These are phyloP conservation scores for Pyrgilauda ruficollis DNA, from an alignment of 2,113 vertebrate genomes.

Conservation along the genomic window DNA sequence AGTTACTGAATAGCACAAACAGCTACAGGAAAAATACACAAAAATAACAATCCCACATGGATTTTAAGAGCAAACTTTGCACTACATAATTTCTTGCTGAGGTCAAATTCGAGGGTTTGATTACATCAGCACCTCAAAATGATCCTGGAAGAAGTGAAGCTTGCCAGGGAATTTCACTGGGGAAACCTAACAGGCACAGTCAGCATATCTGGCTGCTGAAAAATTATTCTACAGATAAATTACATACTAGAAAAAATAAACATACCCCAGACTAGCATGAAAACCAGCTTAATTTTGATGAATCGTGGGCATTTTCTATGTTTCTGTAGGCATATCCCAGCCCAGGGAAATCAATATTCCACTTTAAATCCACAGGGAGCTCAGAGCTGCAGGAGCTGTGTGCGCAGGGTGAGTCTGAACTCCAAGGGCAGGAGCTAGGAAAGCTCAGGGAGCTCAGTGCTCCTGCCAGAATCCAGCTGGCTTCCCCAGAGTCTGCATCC, in stretches of 20 bases:
- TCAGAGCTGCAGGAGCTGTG: background rate
- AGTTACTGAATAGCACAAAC: background rate
- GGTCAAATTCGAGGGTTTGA: background rate
- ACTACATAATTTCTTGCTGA: background rate
- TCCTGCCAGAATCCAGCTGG: background rate
- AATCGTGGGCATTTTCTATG: background rate
- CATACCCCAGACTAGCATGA: background rate
- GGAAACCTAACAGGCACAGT: background rate
- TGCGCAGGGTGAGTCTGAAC: background rate
- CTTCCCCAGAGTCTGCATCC: fast-evolving
- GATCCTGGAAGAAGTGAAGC: background rate
- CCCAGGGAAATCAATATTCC: background rate
- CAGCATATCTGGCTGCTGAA: slow-evolving; percentile 23
- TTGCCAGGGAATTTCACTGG: slow-evolving; percentile 23
- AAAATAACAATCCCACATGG: background rate
- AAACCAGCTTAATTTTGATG: background rate
- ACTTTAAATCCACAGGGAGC: fast-evolving
- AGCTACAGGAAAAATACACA: background rate
- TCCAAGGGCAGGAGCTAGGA: fast-evolving
- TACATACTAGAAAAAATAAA: background rate
- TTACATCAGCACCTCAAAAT: slow-evolving; percentile 31
- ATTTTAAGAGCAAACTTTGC: background rate
- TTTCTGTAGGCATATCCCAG: background rate
- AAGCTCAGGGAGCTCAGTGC: background rate
- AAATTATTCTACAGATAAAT: slow-evolving; percentile 19